These are phyloP conservation scores for Diabrotica balteata DNA, from an alignment of 2,888 invertebrate species.

Conservation along the genomic window DNA sequence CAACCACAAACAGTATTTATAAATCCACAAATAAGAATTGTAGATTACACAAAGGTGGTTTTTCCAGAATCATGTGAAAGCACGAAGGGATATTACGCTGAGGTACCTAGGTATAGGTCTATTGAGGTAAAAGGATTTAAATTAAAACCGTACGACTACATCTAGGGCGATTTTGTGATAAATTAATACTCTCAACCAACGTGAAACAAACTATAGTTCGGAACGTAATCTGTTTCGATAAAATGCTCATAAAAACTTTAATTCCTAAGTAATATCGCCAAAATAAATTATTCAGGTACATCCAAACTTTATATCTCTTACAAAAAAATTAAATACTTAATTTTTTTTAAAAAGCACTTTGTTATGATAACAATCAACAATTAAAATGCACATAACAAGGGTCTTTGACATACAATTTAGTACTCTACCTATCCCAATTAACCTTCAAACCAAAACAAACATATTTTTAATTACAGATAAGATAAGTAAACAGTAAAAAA, in stretches of 20 bases:
- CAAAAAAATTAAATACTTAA: no score
- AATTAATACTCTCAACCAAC: no score
- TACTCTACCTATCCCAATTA: not conserved
- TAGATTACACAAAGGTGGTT: conserved; percentile 67
- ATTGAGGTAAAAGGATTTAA: conserved; percentile 66
- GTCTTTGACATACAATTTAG: not conserved
- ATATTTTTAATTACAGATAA: conserved; percentile 3
- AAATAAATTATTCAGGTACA: no score
- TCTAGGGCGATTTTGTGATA: no score
- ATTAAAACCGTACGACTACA: no score
- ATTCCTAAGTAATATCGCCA: no score
- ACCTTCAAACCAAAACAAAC: not conserved
- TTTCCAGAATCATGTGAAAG: conserved; percentile 77
- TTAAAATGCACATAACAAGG: not conserved
- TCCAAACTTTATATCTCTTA: no score
- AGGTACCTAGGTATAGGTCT: conserved; percentile 72
- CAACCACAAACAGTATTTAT: conserved; percentile 66
- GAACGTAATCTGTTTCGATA: not conserved
- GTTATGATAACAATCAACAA: no score
- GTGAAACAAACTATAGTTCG: no score
- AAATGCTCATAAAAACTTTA: no score
- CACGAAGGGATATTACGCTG: conserved; percentile 72
- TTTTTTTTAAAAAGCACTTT: no score
- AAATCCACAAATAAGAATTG: conserved; percentile 74
- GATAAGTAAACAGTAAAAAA: conserved; percentile 1